phyloP scores from a whole-genome alignment of 2,888 invertebrate species.

The Monochamus alternatus region DNA sequence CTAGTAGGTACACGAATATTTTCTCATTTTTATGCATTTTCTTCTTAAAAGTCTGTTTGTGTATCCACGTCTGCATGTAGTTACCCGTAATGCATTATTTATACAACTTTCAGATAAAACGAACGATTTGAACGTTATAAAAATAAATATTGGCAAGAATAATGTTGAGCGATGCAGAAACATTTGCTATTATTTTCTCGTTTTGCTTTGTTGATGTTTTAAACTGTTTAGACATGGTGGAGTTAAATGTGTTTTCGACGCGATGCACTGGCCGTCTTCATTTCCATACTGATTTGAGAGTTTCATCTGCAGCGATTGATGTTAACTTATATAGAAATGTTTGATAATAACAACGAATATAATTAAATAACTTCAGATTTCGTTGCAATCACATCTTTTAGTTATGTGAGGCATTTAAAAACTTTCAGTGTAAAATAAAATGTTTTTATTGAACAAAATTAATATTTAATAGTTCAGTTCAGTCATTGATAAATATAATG shows the following conservation, averaged over 20 bases:
- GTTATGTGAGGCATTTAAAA: too few relatives aligned
- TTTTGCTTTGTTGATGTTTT: constrained; percentile 11
- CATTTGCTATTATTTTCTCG: constrained; percentile 12
- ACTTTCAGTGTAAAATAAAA: too few relatives aligned
- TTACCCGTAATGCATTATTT: not conserved
- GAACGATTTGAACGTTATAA: not conserved
- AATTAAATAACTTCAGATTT: too few relatives aligned
- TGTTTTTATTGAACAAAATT: too few relatives aligned
- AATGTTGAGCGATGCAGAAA: not conserved
- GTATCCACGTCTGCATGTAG: too few relatives aligned
- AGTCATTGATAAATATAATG: too few relatives aligned
- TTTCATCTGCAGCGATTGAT: not conserved
- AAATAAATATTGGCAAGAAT: constrained; percentile 6
- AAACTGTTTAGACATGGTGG: constrained; percentile 18
- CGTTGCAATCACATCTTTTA: too few relatives aligned
- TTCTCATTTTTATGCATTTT: too few relatives aligned
- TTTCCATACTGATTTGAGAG: not conserved
- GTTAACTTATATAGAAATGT: not conserved
- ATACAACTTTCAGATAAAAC: not conserved
- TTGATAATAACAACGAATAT: not conserved
- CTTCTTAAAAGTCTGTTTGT: too few relatives aligned
- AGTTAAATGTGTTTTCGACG: constrained; percentile 21
- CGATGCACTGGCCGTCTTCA: not conserved
- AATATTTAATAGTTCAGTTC: too few relatives aligned
- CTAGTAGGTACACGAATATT: too few relatives aligned